Conservation (phyloP, 2,797 vertebrate species). For the Lates japonicus region DNA sequence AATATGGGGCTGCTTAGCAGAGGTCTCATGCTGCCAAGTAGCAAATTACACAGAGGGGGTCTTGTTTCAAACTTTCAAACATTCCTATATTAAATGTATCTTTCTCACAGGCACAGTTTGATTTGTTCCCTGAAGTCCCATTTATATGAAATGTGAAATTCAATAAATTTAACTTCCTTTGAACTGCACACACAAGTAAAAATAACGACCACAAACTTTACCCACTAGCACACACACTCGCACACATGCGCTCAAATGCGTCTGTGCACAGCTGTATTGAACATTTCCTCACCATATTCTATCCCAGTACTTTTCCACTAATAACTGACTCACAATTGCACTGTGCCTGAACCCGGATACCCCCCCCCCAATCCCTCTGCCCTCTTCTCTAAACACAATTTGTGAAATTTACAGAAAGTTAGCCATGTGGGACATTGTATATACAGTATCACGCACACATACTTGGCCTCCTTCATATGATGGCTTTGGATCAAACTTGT, state of each 20-base stretch:
- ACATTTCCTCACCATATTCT: conserved; percentile 40
- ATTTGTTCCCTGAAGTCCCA: background rate
- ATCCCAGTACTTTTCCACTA: conserved; percentile 81
- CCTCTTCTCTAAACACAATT: conserved; percentile 50
- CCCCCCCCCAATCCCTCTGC: background rate
- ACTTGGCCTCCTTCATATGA: background rate
- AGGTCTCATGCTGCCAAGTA: conserved; percentile 26
- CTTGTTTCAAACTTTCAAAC: conserved; percentile 40
- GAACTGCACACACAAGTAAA: conserved; percentile 10
- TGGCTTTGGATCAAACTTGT: conserved; percentile 13
- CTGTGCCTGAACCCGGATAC: conserved; percentile 60
- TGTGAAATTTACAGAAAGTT: conserved; percentile 49
- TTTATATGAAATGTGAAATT: conserved; percentile 21
- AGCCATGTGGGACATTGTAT: conserved; percentile 5
- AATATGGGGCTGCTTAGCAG: conserved; percentile 1
- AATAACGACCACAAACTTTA: background rate
- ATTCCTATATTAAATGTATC: conserved; percentile 23
- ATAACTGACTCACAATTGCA: conserved; percentile 67
- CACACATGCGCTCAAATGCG: background rate
- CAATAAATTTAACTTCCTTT: conserved; percentile 17
- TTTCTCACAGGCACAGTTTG: background rate
- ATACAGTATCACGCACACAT: background rate
- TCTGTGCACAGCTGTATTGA: conserved; percentile 29
- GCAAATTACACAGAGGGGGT: conserved; percentile 29
- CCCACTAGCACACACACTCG: background rate